Conservation (phyloP, 2,797 vertebrate species). For the Dendrocincla tyrannina region DNA sequence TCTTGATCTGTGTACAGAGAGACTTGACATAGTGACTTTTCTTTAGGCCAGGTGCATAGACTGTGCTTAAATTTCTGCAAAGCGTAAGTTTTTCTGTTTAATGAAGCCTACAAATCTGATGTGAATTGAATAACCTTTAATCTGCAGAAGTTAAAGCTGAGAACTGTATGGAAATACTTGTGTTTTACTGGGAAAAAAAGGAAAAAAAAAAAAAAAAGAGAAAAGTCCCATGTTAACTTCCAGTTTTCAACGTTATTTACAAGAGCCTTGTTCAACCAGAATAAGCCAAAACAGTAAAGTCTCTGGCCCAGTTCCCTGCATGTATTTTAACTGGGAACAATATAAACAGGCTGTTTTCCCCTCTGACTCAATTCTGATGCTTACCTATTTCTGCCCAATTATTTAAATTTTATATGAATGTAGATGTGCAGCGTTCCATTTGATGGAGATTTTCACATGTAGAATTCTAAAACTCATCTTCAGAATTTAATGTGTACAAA, state of each 20-base stretch:
- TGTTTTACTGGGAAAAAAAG: background rate
- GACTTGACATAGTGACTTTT: background rate
- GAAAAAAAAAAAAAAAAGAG: background rate
- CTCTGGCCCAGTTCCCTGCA: background rate
- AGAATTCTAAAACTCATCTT: background rate
- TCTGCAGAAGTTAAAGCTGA: background rate
- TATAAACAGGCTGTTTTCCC: background rate
- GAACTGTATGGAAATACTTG: background rate
- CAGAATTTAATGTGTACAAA: background rate
- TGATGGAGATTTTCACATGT: background rate
- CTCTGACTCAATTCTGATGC: background rate
- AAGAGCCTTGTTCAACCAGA: background rate
- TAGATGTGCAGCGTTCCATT: background rate
- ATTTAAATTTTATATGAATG: background rate
- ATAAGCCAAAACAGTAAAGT: conserved; percentile 2
- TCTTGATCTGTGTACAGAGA: background rate
- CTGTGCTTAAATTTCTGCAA: background rate
- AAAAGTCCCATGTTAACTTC: background rate
- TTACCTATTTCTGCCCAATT: background rate
- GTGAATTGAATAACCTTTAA: background rate
- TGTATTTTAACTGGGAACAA: background rate
- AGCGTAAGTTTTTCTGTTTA: background rate
- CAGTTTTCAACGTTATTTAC: background rate
- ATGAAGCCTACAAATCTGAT: background rate
- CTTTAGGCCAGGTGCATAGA: background rate